Conservation (phyloP, 1,140 invertebrate genomes). For the Bemisia tabaci region DNA sequence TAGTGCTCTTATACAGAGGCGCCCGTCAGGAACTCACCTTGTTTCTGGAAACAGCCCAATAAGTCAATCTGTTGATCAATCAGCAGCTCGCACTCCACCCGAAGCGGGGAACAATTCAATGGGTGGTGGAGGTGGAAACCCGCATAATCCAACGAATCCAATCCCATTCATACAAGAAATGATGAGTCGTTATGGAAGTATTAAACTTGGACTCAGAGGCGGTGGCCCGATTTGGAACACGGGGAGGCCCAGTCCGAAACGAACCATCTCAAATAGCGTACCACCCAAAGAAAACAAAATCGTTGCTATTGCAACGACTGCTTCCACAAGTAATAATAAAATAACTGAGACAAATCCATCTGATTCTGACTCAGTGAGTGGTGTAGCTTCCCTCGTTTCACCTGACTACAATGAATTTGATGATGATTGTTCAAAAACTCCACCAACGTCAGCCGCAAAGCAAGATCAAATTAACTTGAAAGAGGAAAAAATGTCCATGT, state of each 20-base stretch:
- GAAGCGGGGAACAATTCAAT: slow-evolving; percentile 12
- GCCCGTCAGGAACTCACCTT: slow-evolving; percentile 33
- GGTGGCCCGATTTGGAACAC: slow-evolving; percentile 53
- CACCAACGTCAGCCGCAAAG: slow-evolving; percentile 6
- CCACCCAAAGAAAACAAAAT: slow-evolving; percentile 9
- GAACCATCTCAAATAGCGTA: neutral
- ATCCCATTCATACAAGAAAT: slow-evolving; percentile 32
- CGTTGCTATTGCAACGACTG: slow-evolving; percentile 8
- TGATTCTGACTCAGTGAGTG: slow-evolving; percentile 21
- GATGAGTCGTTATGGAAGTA: slow-evolving; percentile 33
- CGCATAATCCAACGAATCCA: slow-evolving; percentile 36
- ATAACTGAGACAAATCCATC: slow-evolving; percentile 11
- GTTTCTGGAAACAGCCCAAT: slow-evolving; percentile 39
- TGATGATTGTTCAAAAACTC: slow-evolving; percentile 34
- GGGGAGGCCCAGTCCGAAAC: slow-evolving; percentile 29
- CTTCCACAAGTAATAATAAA: slow-evolving; percentile 15
- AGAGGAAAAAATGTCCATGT: slow-evolving; percentile 2
- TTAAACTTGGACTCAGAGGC: slow-evolving; percentile 49
- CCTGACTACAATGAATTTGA: slow-evolving; percentile 48
- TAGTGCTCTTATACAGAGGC: slow-evolving; percentile 33
- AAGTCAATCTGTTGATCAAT: slow-evolving; percentile 36
- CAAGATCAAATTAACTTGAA: neutral
- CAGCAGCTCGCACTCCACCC: slow-evolving; percentile 36
- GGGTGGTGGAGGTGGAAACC: slow-evolving; percentile 36
- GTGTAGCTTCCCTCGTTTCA: slow-evolving; percentile 41